A percentile compares a stretch with the other conserved stretches of the same genome.
phyloP scores from a whole-genome alignment of 2,113 vertebrate genomes.

The Onychorhynchus coronatus region DNA sequence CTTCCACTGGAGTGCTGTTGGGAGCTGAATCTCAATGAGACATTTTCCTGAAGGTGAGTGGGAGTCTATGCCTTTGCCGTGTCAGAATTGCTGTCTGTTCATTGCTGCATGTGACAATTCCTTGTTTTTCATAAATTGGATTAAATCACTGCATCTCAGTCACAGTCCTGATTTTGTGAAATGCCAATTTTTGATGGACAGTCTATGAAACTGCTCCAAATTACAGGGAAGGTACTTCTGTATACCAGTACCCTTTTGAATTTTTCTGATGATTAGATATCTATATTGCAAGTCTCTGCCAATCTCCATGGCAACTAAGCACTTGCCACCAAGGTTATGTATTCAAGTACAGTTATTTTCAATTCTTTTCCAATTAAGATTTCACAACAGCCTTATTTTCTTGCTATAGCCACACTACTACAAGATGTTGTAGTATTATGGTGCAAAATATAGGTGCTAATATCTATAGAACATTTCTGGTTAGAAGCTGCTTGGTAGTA shows the following conservation, averaged over 20 bases:
- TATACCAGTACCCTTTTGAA: not conserved
- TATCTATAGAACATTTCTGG: not conserved
- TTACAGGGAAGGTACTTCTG: not conserved
- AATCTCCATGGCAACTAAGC: constrained; percentile 52
- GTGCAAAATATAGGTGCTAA: not conserved
- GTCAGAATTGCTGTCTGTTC: not conserved
- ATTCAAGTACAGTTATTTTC: constrained; percentile 20
- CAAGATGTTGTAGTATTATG: not conserved
- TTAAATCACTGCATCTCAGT: not conserved
- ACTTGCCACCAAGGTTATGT: not conserved
- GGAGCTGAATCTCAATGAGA: not conserved
- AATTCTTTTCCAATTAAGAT: constrained; percentile 37
- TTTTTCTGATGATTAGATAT: not conserved
- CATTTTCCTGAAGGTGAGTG: not conserved
- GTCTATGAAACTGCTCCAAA: constrained; percentile 1
- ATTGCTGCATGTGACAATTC: not conserved
- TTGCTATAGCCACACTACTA: not conserved
- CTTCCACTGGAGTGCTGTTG: not conserved
- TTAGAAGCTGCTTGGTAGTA: not conserved
- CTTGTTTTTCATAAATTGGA: constrained; percentile 1
- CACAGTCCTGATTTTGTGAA: not conserved
- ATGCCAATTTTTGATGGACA: not conserved
- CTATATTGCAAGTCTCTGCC: constrained; percentile 1
- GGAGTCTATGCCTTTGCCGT: not conserved
- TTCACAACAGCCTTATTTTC: not conserved